Conservation (phyloP, 2,888 invertebrate species). For the Limnephilus marmoratus region DNA sequence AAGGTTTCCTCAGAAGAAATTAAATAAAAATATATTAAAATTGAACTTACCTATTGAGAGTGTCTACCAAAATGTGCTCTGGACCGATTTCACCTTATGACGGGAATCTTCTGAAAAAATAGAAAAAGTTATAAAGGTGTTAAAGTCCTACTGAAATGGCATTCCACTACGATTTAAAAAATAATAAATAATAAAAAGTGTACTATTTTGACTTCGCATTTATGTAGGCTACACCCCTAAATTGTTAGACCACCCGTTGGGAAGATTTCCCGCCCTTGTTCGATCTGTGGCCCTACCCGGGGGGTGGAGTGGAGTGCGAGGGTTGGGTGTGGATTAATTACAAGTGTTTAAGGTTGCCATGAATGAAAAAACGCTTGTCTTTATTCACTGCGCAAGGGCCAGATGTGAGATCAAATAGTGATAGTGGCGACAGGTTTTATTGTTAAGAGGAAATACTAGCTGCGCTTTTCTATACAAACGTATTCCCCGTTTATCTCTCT, state of each 20-base stretch:
- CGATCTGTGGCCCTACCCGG: not conserved
- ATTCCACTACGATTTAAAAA: not conserved
- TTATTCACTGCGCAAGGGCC: not conserved
- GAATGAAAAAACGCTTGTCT: not conserved
- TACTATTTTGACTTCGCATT: not conserved
- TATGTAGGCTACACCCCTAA: not conserved
- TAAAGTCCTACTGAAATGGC: not conserved
- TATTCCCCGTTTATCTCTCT: too few relatives aligned
- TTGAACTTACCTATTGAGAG: too few relatives aligned
- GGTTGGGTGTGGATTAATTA: not conserved
- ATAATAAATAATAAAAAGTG: not conserved
- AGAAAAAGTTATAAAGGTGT: too few relatives aligned
- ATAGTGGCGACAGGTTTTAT: not conserved
- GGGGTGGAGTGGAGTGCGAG: not conserved
- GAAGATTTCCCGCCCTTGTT: not conserved
- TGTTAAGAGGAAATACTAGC: not conserved
- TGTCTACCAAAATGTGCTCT: too few relatives aligned
- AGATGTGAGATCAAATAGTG: not conserved
- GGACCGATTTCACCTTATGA: too few relatives aligned
- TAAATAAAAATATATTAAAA: too few relatives aligned
- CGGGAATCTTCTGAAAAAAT: too few relatives aligned
- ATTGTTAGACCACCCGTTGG: not conserved
- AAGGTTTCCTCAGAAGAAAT: too few relatives aligned
- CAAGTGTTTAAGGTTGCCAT: conserved; percentile 2
- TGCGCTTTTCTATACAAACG: too few relatives aligned